Conservation (phyloP, 2,888 invertebrate genomes). For the Sylvicola cinctus region DNA sequence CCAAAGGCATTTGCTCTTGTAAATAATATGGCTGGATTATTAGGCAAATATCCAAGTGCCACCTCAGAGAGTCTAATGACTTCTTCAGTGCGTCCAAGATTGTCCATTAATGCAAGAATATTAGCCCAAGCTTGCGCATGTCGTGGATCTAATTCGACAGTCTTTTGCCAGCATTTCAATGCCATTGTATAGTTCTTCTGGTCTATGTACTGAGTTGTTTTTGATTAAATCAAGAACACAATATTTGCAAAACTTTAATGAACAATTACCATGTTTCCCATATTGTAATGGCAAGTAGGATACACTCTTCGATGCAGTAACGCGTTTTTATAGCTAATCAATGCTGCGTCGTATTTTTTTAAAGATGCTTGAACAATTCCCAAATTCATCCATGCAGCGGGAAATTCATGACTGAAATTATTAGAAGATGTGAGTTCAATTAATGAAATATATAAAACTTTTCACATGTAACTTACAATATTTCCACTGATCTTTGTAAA, state of each 20-base stretch:
- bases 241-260: not conserved
- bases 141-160: conserved; percentile 51
- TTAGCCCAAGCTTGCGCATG: conserved; percentile 87
- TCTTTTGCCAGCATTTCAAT: conserved; percentile 59
- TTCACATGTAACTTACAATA: conserved; percentile 15
- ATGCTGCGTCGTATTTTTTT: conserved; percentile 47
- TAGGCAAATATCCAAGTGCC: conserved; percentile 48
- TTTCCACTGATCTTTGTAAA: conserved; percentile 45
- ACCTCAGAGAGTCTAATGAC: conserved; percentile 48
- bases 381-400: conserved; percentile 96
- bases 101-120: conserved; percentile 64
- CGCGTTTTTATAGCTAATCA: conserved; percentile 61
- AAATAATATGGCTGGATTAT: conserved; percentile 61
- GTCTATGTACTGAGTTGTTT: conserved; percentile 65
- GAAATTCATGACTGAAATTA: conserved; percentile 55
- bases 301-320: conserved; percentile 55
- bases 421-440: conserved; percentile 1
- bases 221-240: conserved; percentile 11
- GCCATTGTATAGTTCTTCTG: conserved; percentile 52
- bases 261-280: conserved; percentile 66
- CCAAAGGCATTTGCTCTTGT: conserved; percentile 78
- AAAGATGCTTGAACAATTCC: conserved; percentile 73
- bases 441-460: not conserved
- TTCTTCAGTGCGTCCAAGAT: conserved; percentile 40
- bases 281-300: conserved; percentile 84